These are phyloP conservation scores for Hirtodrosophila alboralis DNA, from an alignment of 2,888 invertebrate species.

Conservation along the genomic window DNA sequence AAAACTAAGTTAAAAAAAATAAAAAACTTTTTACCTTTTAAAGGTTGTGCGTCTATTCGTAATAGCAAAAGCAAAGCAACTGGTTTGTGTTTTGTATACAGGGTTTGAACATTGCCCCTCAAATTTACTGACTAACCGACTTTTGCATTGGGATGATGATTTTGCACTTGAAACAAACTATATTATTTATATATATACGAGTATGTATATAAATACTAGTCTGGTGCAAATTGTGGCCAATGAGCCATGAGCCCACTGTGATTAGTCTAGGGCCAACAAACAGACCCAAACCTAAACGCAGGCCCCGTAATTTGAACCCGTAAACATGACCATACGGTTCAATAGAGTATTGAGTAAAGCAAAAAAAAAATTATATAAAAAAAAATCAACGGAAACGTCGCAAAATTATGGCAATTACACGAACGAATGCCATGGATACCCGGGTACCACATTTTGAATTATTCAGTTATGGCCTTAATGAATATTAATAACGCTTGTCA, in stretches of 20 bases:
- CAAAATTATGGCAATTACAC: conserved; percentile 39
- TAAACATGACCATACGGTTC: no score
- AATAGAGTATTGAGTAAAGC: no score
- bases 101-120: conserved; percentile 26
- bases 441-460: conserved; percentile 7
- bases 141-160: conserved; percentile 1
- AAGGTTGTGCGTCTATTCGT: conserved; percentile 1
- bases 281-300: no score
- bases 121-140: conserved; percentile 15
- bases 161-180: background rate
- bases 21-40: background rate
- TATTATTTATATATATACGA: no score
- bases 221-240: conserved; percentile 5
- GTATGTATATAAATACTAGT: background rate
- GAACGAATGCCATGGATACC: conserved; percentile 4
- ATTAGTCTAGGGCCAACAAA: background rate
- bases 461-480: conserved; percentile 36
- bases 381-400: background rate
- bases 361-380: no score
- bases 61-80: conserved; percentile 26
- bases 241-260: conserved; percentile 5
- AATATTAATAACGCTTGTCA: conserved; percentile 53
- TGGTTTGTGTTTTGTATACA: conserved; percentile 4
- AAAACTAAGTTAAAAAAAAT: no score
- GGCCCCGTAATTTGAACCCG: no score